phyloP scores from a whole-genome alignment of 2,797 vertebrate genomes.

The Diceros bicornis region DNA sequence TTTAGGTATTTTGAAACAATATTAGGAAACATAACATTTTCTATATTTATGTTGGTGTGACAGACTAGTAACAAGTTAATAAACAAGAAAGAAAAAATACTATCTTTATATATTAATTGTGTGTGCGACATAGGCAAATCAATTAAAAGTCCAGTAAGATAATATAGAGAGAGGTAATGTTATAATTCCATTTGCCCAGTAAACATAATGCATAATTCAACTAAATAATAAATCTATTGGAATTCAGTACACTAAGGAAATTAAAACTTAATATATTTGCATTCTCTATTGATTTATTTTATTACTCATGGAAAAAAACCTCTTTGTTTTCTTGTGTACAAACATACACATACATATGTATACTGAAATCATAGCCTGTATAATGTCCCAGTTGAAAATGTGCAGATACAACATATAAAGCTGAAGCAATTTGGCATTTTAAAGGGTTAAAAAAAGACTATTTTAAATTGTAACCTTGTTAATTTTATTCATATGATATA shows the following conservation, averaged over 20 bases:
- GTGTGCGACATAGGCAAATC: constrained; percentile 54
- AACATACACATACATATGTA: neutral
- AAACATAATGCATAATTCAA: constrained; percentile 84
- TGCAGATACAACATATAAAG: neutral
- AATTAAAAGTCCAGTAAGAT: constrained; percentile 50
- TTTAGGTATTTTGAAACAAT: neutral
- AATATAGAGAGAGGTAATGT: constrained; percentile 72
- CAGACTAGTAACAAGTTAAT: neutral
- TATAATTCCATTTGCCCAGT: constrained; percentile 65
- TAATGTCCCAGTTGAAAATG: neutral
- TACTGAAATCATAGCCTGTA: neutral
- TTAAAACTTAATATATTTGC: constrained; percentile 82
- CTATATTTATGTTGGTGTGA: neutral
- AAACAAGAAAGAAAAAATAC: constrained; percentile 17
- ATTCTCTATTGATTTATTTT: constrained; percentile 74
- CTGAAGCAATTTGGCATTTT: neutral
- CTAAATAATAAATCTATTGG: constrained; percentile 56
- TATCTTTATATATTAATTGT: neutral
- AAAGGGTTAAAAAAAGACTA: neutral
- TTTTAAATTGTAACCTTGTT: neutral
- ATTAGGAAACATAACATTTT: neutral
- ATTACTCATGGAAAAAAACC: constrained; percentile 41
- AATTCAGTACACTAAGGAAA: constrained; percentile 72
- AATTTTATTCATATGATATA: neutral
- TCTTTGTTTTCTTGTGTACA: constrained; percentile 7